A percentile compares a stretch with the other conserved stretches of the same genome.
Evolutionary conservation across 2,797 vertebrate species (phyloP).

Genomic region (Heteromormyrus szaboi): DNA sequence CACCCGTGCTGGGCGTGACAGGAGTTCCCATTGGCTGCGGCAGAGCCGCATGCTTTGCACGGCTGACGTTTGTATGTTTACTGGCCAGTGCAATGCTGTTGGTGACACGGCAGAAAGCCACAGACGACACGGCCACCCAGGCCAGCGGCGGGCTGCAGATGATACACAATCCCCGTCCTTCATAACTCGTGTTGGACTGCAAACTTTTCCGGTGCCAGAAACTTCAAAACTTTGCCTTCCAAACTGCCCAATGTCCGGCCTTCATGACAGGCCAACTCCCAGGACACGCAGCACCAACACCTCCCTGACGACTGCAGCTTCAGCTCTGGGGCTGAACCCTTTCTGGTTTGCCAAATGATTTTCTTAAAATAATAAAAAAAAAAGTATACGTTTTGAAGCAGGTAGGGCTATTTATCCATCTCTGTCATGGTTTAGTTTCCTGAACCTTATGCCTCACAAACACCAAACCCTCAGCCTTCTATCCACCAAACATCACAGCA

Average conservation of each 20-base stretch:
- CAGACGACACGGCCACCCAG: background rate
- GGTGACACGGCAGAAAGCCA: background rate
- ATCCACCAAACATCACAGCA: background rate
- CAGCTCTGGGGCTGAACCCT: constrained; percentile 3
- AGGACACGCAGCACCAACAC: background rate
- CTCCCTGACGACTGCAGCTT: background rate
- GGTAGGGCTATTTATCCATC: background rate
- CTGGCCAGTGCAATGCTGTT: background rate
- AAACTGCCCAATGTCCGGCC: background rate
- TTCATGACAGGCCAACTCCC: background rate
- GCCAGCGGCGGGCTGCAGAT: background rate
- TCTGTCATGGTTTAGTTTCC: constrained; percentile 5
- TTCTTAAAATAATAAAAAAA: background rate
- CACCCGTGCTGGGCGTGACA: too few relatives aligned
- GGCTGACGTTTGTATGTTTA: background rate
- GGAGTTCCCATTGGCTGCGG: background rate
- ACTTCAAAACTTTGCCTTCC: background rate
- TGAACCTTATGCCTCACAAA: background rate
- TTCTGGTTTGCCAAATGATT: background rate
- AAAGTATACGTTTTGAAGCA: background rate
- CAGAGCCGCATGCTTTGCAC: background rate
- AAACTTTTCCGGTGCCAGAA: background rate
- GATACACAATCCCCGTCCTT: background rate
- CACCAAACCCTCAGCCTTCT: background rate
- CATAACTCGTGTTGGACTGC: background rate